Evolutionary conservation across 2,797 vertebrate genomes (phyloP), one percentile per base, ranked within the genome.

Genomic region (Dermochelys coriacea): DNA sequence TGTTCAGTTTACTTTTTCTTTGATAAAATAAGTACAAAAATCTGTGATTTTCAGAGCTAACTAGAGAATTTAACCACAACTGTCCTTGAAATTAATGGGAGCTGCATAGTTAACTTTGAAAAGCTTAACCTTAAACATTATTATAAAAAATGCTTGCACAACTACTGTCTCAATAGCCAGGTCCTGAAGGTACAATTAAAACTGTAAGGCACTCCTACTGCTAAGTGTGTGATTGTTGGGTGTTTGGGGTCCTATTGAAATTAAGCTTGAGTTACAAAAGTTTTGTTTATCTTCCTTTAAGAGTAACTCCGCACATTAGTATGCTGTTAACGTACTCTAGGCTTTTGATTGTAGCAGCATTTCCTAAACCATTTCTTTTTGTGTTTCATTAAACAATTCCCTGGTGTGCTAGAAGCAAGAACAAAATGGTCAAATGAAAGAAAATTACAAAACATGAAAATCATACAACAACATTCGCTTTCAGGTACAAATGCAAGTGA

Each of bases 61-160:
- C 85, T 81, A 71, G 16, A n/a, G 27, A 50, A 47, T 25, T 0
- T 0, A 45, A 21, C 6, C 1, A 0, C 0, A 5, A 80, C 52
- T n/a, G 77, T 21, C 71, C 61, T 80, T 80, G 64, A 75, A 78
- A 61, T 57, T 6, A 79, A 64, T 37, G 45, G 68, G 37, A 8
- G 29, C 29, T 1, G 10, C 0, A 0, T 0, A 5, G n/a, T 16
- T 6, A 64, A 71, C 68, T 71, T 37, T 21, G n/a, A 71, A 41
- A 37, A 71, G 61, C n/a, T 41, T 71, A 34, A 61, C 31, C 59
- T 61, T 34, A 25, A 41, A 71, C 21, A 68, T 5, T 5, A 41
- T 21, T 6, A 21, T 41, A 71, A 23, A 71, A 71, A 68, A 68
- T 68, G 37, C 68, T 37, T 41, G 68, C 21, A 71, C 21, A 71